phyloP scores from a whole-genome alignment of 2,797 vertebrate species.

The Spondyliosoma cantharus region DNA sequence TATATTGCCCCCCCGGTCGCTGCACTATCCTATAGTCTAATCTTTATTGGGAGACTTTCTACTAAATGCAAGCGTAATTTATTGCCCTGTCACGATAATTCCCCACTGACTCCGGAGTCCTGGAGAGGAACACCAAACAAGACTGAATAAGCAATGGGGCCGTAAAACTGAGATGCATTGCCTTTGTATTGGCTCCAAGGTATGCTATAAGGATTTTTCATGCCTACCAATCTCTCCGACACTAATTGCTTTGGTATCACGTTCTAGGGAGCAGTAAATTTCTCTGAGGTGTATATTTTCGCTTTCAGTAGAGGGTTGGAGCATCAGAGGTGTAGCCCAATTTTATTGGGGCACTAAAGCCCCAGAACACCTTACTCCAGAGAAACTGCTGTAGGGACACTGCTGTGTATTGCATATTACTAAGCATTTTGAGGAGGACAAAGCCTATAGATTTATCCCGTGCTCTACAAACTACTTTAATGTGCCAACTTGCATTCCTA shows the following conservation, averaged over 20 bases:
- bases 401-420: conserved; percentile 54
- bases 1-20: conserved; percentile 52
- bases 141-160: conserved; percentile 83
- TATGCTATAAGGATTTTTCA: conserved; percentile 81
- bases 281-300: conserved; percentile 80
- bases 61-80: conserved; percentile 82
- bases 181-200: conserved; percentile 80
- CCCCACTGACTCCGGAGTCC: conserved; percentile 75
- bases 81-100: conserved; percentile 79
- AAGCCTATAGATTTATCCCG: conserved; percentile 40
- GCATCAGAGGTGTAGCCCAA: conserved; percentile 72
- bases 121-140: conserved; percentile 79
- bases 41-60: conserved; percentile 78
- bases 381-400: conserved; percentile 63
- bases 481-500: conserved; percentile 13
- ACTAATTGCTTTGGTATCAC: conserved; percentile 87
- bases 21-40: conserved; percentile 64
- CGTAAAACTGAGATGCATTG: conserved; percentile 84
- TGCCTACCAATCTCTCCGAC: conserved; percentile 84
- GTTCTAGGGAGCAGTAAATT: conserved; percentile 85
- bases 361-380: conserved; percentile 63
- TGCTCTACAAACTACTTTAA: conserved; percentile 26
- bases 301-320: conserved; percentile 69
- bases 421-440: conserved; percentile 44
- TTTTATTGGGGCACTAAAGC: conserved; percentile 78